Evolutionary conservation across 2,888 invertebrate species (phyloP).

Genomic region (Drosophila mimetica): DNA sequence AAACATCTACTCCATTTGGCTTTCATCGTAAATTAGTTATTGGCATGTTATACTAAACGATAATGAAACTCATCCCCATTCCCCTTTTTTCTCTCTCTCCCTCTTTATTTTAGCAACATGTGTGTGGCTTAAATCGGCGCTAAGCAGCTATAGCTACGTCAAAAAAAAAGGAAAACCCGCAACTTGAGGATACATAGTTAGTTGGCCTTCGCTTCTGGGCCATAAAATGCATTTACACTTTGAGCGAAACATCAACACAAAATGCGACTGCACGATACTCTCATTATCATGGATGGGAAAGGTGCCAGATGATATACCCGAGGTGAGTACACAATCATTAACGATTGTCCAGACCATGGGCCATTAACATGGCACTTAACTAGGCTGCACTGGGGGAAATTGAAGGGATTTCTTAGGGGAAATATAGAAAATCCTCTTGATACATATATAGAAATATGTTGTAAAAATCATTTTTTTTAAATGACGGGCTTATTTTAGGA

Average conservation of each 20-base stretch:
- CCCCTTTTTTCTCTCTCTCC: neutral
- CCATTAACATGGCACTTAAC: slow-evolving; percentile 38
- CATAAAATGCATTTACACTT: slow-evolving; percentile 96
- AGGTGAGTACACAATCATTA: slow-evolving; percentile 86
- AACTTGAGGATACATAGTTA: slow-evolving; percentile 36
- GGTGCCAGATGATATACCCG: slow-evolving; percentile 97
- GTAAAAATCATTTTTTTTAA: too few relatives aligned
- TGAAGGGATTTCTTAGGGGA: neutral
- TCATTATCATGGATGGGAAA: slow-evolving; percentile 99
- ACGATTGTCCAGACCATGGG: slow-evolving; percentile 22
- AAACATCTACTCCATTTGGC: slow-evolving; percentile 41
- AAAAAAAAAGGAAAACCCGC: slow-evolving; percentile 3
- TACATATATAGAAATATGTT: too few relatives aligned
- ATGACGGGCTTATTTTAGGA: neutral
- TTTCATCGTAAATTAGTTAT: slow-evolving; percentile 78
- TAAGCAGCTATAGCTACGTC: slow-evolving; percentile 12
- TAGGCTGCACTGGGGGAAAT: neutral
- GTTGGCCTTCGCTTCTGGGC: slow-evolving; percentile 35
- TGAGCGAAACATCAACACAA: slow-evolving; percentile 95
- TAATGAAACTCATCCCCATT: slow-evolving; percentile 52
- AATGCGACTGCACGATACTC: slow-evolving; percentile 97
- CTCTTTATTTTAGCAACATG: slow-evolving; percentile 58
- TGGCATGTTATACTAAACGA: slow-evolving; percentile 76
- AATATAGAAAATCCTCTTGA: neutral
- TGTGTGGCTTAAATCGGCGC: slow-evolving; percentile 59